A percentile compares a stretch with the other conserved stretches of the same genome.
phyloP scores from a whole-genome alignment of 1,140 invertebrate species.

The Lordiphosa clarofinis region DNA sequence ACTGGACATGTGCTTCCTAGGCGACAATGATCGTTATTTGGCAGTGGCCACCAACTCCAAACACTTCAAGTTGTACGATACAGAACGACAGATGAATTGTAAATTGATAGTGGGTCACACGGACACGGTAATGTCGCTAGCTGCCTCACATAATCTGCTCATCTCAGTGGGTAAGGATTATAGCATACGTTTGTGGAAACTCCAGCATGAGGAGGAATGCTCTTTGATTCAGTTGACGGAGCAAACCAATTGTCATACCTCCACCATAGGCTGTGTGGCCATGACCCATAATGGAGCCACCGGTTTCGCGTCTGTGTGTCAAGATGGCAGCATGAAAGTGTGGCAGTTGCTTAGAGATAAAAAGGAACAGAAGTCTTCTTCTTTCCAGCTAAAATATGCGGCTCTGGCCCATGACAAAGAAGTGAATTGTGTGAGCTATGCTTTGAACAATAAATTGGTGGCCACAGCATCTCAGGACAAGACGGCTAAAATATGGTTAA shows the following conservation, averaged over 20 bases:
- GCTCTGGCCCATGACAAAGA: slow-evolving; percentile 94
- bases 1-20: slow-evolving; percentile 90
- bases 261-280: slow-evolving; percentile 88
- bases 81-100: slow-evolving; percentile 87
- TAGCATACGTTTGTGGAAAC: slow-evolving; percentile 89
- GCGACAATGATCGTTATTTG: slow-evolving; percentile 86
- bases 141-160: slow-evolving; percentile 85
- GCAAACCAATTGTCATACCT: slow-evolving; percentile 88
- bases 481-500: slow-evolving; percentile 94
- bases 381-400: slow-evolving; percentile 82
- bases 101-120: slow-evolving; percentile 91
- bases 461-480: slow-evolving; percentile 97
- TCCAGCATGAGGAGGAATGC: slow-evolving; percentile 80
- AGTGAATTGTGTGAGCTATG: slow-evolving; percentile 91
- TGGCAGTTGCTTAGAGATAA: slow-evolving; percentile 83
- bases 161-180: slow-evolving; percentile 94
- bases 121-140: slow-evolving; percentile 91
- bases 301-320: slow-evolving; percentile 89
- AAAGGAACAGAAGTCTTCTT: slow-evolving; percentile 38
- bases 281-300: slow-evolving; percentile 83
- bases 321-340: slow-evolving; percentile 95
- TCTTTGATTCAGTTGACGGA: slow-evolving; percentile 82
- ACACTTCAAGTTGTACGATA: slow-evolving; percentile 92
- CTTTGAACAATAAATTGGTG: slow-evolving; percentile 93
- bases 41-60: slow-evolving; percentile 94